These are phyloP conservation scores for Altica lythri DNA, from an alignment of 2,888 invertebrate species.

Conservation along the genomic window DNA sequence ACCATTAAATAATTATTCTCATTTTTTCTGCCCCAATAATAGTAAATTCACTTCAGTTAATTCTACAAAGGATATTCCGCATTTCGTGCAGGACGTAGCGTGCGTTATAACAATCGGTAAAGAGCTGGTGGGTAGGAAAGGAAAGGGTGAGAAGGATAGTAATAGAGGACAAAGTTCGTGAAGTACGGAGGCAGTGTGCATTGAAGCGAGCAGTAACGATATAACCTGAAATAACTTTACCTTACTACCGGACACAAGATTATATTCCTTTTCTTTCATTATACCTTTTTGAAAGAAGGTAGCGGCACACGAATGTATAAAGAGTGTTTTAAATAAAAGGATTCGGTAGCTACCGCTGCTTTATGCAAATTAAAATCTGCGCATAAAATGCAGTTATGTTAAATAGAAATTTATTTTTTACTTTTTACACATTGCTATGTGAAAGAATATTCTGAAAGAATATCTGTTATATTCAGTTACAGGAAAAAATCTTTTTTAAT, in stretches of 20 bases:
- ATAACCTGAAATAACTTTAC: conserved; percentile 22
- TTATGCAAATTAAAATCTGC: conserved; percentile 8
- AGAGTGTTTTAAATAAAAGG: conserved; percentile 5
- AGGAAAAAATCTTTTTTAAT: too few relatives aligned
- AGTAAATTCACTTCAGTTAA: conserved; percentile 14
- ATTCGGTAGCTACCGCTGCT: background rate
- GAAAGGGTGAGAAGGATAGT: background rate
- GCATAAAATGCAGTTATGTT: too few relatives aligned
- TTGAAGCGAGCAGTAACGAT: conserved; percentile 11
- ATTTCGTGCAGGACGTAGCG: conserved; percentile 17
- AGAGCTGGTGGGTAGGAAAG: background rate
- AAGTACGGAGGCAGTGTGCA: conserved; percentile 14
- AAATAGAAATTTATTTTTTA: too few relatives aligned
- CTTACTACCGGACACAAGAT: conserved; percentile 19
- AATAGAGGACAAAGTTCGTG: conserved; percentile 21
- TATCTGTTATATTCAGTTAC: too few relatives aligned
- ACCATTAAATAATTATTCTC: conserved; percentile 2
- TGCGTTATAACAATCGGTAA: conserved; percentile 10
- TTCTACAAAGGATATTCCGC: conserved; percentile 16
- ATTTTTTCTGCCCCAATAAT: conserved; percentile 8
- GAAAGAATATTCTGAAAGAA: too few relatives aligned
- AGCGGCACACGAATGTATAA: background rate
- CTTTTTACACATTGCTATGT: too few relatives aligned
- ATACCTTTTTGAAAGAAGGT: conserved; percentile 4
- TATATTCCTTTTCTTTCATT: conserved; percentile 10